Conservation (phyloP, 2,888 invertebrate species). For the Saturnia japonica region DNA sequence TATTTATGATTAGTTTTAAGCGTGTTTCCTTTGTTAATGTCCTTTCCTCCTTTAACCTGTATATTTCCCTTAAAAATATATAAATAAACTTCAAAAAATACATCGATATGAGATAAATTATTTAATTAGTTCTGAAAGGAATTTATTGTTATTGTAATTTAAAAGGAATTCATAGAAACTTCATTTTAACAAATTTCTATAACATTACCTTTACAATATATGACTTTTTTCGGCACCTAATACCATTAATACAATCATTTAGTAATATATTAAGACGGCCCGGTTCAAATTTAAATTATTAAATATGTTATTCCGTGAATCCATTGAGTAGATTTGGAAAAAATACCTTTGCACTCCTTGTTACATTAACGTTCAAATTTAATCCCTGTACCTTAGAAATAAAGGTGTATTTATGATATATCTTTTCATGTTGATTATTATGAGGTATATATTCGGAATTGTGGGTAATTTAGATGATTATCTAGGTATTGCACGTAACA, state of each 20-base stretch:
- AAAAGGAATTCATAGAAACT: background rate
- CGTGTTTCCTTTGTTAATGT: no score
- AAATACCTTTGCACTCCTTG: background rate
- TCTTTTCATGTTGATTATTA: background rate
- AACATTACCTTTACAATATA: background rate
- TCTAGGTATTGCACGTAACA: slow-evolving; percentile 57
- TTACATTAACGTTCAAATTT: background rate
- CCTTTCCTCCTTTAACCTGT: no score
- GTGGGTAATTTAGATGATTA: slow-evolving; percentile 61
- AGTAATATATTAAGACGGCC: no score
- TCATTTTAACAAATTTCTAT: no score
- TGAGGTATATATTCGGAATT: slow-evolving; percentile 34
- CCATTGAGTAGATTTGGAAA: background rate
- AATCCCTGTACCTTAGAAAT: background rate
- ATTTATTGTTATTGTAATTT: background rate
- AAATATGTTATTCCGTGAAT: background rate
- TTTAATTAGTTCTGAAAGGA: no score
- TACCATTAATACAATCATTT: no score
- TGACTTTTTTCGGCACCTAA: no score
- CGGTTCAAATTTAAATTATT: background rate
- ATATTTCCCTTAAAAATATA: no score
- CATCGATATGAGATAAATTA: no score
- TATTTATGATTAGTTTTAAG: no score
- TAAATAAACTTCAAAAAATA: no score
- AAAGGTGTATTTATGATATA: slow-evolving; percentile 1